Evolutionary conservation across 1,140 invertebrate species (phyloP).

Genomic region (Drosophila tani): DNA sequence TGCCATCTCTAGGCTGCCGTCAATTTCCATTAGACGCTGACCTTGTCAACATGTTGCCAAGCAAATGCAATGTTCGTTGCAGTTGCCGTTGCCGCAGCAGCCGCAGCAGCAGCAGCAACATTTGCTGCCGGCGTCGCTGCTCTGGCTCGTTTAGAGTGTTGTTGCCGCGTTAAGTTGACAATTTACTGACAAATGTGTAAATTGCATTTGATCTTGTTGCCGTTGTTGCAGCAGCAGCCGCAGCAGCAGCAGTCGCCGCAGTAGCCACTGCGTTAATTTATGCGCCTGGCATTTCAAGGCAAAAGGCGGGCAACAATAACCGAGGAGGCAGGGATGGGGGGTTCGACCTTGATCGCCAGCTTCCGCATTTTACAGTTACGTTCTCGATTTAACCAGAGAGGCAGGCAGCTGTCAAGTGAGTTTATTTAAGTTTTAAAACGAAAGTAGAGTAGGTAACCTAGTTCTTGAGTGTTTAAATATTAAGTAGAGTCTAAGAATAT

Average conservation of each 20-base stretch:
- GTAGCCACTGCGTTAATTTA: slow-evolving; percentile 69
- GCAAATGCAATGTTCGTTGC: slow-evolving; percentile 41
- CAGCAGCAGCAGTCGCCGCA: slow-evolving; percentile 4
- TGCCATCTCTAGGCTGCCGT: slow-evolving; percentile 35
- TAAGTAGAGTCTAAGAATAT: neutral
- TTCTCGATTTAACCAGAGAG: slow-evolving; percentile 12
- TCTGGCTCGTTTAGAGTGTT: slow-evolving; percentile 56
- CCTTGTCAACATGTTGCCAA: slow-evolving; percentile 83
- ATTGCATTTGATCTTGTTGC: slow-evolving; percentile 81
- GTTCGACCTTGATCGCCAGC: slow-evolving; percentile 60
- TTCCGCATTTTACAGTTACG: slow-evolving; percentile 65
- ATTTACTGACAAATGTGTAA: slow-evolving; percentile 84
- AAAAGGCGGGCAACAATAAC: slow-evolving; percentile 34
- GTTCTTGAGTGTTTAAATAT: neutral
- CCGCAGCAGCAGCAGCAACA: slow-evolving; percentile 57
- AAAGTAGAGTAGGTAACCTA: neutral
- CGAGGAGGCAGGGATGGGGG: no score
- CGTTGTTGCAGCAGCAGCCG: slow-evolving; percentile 31
- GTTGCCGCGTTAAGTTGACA: slow-evolving; percentile 80
- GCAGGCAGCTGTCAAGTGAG: neutral
- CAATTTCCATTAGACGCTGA: slow-evolving; percentile 79
- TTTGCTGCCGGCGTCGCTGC: slow-evolving; percentile 39
- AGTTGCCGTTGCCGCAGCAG: slow-evolving; percentile 16
- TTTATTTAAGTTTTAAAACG: neutral
- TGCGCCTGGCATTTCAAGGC: slow-evolving; percentile 71